phyloP scores from a whole-genome alignment of 2,888 invertebrate species.

The Volucella bombylans region DNA sequence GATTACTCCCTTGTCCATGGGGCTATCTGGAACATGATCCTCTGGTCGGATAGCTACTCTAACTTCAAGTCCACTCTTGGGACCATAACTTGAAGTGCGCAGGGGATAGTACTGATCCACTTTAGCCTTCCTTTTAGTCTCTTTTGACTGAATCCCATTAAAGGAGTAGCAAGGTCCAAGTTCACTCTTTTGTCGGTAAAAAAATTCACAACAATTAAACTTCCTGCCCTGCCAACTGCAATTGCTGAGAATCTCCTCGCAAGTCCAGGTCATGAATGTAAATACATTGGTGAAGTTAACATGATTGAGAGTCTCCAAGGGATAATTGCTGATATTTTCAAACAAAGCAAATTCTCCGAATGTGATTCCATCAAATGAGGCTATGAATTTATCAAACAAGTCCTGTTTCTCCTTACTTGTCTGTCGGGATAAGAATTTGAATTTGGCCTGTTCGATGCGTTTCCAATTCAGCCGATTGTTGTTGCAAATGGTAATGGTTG shows the following conservation, averaged over 20 bases:
- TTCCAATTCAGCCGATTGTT: slow-evolving; percentile 81
- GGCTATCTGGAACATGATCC: slow-evolving; percentile 76
- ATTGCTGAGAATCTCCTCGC: slow-evolving; percentile 80
- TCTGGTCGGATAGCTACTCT: slow-evolving; percentile 77
- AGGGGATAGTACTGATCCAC: slow-evolving; percentile 78
- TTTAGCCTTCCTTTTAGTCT: slow-evolving; percentile 75
- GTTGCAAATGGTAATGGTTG: slow-evolving; percentile 81
- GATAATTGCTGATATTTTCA: slow-evolving; percentile 74
- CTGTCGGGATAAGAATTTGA: slow-evolving; percentile 77
- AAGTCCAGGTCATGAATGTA: slow-evolving; percentile 80
- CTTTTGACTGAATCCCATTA: slow-evolving; percentile 80
- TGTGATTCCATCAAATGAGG: slow-evolving; percentile 77
- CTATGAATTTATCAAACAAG: slow-evolving; percentile 78
- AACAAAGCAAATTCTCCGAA: slow-evolving; percentile 79
- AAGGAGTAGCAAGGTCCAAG: slow-evolving; percentile 83
- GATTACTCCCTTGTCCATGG: slow-evolving; percentile 75
- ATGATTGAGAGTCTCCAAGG: slow-evolving; percentile 76
- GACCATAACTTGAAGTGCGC: slow-evolving; percentile 77
- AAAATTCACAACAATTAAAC: slow-evolving; percentile 82
- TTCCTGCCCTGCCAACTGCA: slow-evolving; percentile 82
- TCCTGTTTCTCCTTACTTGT: slow-evolving; percentile 64
- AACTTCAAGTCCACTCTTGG: slow-evolving; percentile 76
- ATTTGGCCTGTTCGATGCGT: slow-evolving; percentile 77
- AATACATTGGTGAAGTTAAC: slow-evolving; percentile 79
- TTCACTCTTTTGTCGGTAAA: slow-evolving; percentile 82